phyloP scores from a whole-genome alignment of 2,888 invertebrate species.

The Hydraecia micacea region DNA sequence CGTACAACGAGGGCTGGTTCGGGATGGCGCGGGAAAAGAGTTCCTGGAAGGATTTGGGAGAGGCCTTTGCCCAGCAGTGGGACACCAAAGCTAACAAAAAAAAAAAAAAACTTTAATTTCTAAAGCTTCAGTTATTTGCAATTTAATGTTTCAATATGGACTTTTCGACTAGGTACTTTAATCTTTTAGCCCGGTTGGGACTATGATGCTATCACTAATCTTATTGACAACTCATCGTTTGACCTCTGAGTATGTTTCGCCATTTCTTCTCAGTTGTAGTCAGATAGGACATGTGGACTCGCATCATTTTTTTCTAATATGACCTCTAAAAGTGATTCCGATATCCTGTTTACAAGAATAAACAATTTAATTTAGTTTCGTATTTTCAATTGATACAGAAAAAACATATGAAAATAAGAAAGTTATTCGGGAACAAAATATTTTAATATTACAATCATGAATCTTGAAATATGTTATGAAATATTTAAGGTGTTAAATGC shows the following conservation, averaged over 20 bases:
- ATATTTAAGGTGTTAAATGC: constrained; percentile 34
- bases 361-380: neutral
- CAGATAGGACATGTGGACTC: neutral
- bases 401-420: neutral
- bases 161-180: neutral
- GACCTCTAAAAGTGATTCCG: neutral
- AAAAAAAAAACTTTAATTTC: neutral
- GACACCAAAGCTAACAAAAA: no score
- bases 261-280: neutral
- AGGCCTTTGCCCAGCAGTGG: no score
- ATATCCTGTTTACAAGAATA: neutral
- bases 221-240: neutral
- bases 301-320: neutral
- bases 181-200: neutral
- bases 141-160: neutral
- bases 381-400: neutral
- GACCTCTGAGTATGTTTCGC: no score
- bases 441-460: neutral
- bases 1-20: no score
- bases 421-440: no score
- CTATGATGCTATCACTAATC: neutral
- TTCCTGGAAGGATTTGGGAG: no score
- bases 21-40: no score
- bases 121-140: neutral
- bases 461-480: constrained; percentile 4